Conservation (phyloP, 1,140 invertebrate species). For the Trichoplusia ni region DNA sequence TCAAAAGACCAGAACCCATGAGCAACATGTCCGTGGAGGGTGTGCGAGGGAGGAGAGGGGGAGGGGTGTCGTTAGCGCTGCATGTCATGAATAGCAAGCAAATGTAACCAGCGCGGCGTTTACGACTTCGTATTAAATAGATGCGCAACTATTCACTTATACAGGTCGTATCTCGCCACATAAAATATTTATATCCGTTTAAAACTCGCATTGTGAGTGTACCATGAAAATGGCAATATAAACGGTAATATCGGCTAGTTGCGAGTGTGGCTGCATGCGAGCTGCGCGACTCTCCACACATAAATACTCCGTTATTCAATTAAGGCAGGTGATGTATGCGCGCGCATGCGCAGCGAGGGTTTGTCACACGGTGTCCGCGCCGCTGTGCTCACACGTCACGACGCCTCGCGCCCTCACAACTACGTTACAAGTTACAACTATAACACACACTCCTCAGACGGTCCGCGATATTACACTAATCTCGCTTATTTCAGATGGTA, state of each 20-base stretch:
- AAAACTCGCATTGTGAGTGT: background rate
- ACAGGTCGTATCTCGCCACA: conserved; percentile 11
- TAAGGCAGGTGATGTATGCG: conserved; percentile 6
- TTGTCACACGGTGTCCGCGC: background rate
- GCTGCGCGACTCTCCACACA: background rate
- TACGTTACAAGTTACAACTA: too few species aligned
- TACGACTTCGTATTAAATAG: conserved; percentile 13
- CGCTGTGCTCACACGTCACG: background rate
- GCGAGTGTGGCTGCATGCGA: background rate
- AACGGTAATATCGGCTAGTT: background rate
- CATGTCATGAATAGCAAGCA: conserved; percentile 23
- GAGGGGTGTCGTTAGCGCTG: conserved; percentile 11
- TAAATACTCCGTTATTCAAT: conserved; percentile 18
- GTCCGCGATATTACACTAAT: background rate
- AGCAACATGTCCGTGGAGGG: background rate
- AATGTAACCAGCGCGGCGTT: conserved; percentile 2
- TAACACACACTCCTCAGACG: background rate
- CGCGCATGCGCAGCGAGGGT: background rate
- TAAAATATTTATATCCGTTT: conserved; percentile 22
- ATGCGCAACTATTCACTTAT: conserved; percentile 15
- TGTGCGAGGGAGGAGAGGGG: too few species aligned
- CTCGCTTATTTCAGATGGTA: background rate
- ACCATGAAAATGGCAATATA: conserved; percentile 17
- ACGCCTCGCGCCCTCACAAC: background rate
- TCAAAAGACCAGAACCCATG: too few species aligned